Percentiles rank a stretch among this genome's conserved stretches.
These are phyloP conservation scores for Drosophila guanche DNA, from an alignment of 1,140 invertebrate genomes.

Conservation along the genomic window DNA sequence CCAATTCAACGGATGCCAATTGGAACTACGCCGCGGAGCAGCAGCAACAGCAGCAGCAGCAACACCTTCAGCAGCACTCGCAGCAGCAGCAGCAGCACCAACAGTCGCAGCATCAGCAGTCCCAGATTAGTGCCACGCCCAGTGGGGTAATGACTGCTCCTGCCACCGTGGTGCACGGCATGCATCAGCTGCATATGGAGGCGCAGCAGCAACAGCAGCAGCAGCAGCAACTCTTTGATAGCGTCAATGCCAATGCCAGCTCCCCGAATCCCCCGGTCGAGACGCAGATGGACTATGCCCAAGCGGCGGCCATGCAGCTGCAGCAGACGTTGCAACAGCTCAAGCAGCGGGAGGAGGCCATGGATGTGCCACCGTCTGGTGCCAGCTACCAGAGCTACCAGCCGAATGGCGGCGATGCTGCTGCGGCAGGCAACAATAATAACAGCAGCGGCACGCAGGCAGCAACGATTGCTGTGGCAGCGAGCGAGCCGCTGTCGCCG, in stretches of 20 bases:
- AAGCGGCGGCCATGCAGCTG: conserved; percentile 72
- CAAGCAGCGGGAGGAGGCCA: conserved; percentile 73
- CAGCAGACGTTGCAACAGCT: conserved; percentile 76
- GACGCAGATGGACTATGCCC: conserved; percentile 72
- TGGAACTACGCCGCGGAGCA: conserved; percentile 70
- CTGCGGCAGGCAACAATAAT: conserved; percentile 24
- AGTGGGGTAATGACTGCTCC: conserved; percentile 76
- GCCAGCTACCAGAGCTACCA: conserved; percentile 76
- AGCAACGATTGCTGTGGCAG: conserved; percentile 9
- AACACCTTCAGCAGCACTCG: conserved; percentile 26
- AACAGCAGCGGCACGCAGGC: conserved; percentile 34
- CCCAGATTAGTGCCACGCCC: conserved; percentile 52
- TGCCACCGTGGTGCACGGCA: conserved; percentile 76
- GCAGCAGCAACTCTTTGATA: conserved; percentile 62
- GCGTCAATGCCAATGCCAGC: conserved; percentile 68
- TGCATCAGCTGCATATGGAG: conserved; percentile 70
- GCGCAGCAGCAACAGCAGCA: conserved; percentile 63
- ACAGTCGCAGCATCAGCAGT: conserved; percentile 26
- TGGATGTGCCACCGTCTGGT: conserved; percentile 42
- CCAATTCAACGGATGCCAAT: conserved; percentile 72
- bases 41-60: conserved; percentile 29
- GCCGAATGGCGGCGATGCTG: conserved; percentile 57
- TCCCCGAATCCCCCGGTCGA: conserved; percentile 53
- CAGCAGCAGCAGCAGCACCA: conserved; percentile 18
- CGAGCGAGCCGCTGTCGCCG: conserved; percentile 55